Conservation (phyloP, 2,113 vertebrate species). For the Ailurus styani region DNA sequence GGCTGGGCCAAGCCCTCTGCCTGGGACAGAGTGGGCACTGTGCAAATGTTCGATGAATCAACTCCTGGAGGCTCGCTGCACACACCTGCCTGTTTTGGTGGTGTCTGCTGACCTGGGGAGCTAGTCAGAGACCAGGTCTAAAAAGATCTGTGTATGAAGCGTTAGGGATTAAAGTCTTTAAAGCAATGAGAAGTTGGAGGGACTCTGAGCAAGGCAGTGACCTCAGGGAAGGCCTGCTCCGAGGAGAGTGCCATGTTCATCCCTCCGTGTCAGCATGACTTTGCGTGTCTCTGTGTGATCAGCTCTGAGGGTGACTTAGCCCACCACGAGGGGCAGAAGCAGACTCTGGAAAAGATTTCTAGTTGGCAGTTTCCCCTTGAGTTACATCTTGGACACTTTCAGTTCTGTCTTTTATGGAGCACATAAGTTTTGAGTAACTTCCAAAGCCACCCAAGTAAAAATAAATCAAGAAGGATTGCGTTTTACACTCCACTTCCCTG, state of each 20-base stretch:
- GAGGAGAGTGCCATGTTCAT: not conserved
- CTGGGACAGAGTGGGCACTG: not conserved
- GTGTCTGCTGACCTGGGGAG: not conserved
- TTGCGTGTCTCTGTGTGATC: not conserved
- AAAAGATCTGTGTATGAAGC: not conserved
- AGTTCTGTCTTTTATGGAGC: conserved; percentile 64
- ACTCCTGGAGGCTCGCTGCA: not conserved
- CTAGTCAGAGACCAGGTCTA: not conserved
- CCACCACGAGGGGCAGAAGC: not conserved
- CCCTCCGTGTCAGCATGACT: not conserved
- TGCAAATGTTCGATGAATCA: not conserved
- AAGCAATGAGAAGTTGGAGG: not conserved
- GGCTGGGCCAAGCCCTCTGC: not conserved
- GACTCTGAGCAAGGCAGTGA: not conserved
- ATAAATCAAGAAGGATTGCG: conserved; percentile 58
- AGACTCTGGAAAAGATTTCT: conserved; percentile 40
- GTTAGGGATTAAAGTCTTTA: not conserved
- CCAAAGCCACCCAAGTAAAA: conserved; percentile 58
- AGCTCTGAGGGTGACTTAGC: not conserved
- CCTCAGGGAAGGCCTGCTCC: not conserved
- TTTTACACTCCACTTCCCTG: conserved; percentile 57
- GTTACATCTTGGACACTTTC: conserved; percentile 47
- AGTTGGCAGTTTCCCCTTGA: conserved; percentile 44
- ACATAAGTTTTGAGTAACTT: conserved; percentile 57
- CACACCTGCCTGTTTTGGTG: not conserved